Percentiles rank a stretch among this genome's conserved stretches.
Evolutionary conservation across 2,113 vertebrate genomes (phyloP).

Genomic region (Sinocyclocheilus anophthalmus): DNA sequence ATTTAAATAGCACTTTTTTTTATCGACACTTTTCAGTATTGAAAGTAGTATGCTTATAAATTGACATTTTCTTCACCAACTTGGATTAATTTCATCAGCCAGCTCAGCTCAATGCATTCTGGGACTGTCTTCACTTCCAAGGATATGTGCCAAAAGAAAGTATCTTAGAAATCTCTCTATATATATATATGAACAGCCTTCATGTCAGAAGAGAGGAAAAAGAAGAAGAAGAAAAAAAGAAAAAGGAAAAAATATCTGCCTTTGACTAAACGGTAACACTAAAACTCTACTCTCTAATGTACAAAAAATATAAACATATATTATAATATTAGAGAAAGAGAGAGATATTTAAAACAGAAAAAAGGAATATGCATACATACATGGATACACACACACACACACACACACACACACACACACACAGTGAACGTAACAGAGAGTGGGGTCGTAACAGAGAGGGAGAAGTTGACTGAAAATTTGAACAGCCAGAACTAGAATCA

Average conservation of each 20-base stretch:
- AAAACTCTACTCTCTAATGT: background rate
- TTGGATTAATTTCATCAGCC: background rate
- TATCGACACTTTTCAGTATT: background rate
- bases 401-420: too few relatives aligned
- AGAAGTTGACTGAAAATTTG: slow-evolving; percentile 69
- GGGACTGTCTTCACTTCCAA: background rate
- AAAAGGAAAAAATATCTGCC: background rate
- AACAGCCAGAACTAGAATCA: slow-evolving; percentile 64
- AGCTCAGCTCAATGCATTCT: background rate
- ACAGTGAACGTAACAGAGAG: too few relatives aligned
- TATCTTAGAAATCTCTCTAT: background rate
- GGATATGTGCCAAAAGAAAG: background rate
- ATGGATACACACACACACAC: too few relatives aligned
- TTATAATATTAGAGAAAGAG: background rate
- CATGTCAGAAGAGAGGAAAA: background rate
- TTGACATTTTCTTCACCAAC: background rate
- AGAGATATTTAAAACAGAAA: background rate
- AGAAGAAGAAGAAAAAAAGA: background rate
- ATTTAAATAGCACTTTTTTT: background rate
- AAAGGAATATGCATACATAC: too few relatives aligned
- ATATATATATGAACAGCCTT: background rate
- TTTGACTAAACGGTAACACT: background rate
- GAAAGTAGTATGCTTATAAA: background rate
- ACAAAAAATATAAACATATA: background rate
- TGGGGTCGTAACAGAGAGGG: background rate